Evolutionary conservation across 2,888 invertebrate species (phyloP), one percentile per base, ranked within the genome.

Genomic region (Clusia tigrina): DNA sequence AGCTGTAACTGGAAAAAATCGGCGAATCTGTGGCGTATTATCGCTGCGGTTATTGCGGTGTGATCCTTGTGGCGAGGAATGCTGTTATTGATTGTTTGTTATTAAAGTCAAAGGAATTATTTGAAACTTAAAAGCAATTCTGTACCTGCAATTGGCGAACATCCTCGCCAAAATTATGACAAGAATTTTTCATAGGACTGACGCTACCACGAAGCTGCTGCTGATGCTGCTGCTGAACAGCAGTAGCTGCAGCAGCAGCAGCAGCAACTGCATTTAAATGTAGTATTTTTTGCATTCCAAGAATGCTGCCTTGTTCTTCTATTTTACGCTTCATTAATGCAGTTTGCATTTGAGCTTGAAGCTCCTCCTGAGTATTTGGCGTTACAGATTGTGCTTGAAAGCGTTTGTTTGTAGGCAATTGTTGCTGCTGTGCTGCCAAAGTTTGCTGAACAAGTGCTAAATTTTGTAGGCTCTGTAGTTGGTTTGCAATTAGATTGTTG

Each of bases 271-370:
- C 69, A 66, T 73, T 76, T 12, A 78, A 59, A 63, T 79, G 79
- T 2, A 80, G 66, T 22, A 82, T 68, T 63, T 81, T 81, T 60
- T 75, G 76, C 23, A 74, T 58, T 1, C 74, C 74, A 9, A 74
- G 62, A 23, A 62, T 58, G 10, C 73, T 74, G 1, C 72, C 72
- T 68, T 81, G 82, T 42, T 81, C 81, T 56, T 81, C 82, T 26
- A 81, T 67, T 64, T 80, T 81, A 23, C 82, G 81, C 54, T 82
- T 82, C 60, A 82, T 76, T 54, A 81, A 74, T n/a, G 81, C 81
- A 70, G 82, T 81, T 38, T 82, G 81, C 78, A 81, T 81, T 57
- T 81, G 82, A 1, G 78, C 76, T 61, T 81, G 79, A 25, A 81
- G 62, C 59, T 82, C 82, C 66, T 82, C 82, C 25, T 81, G 82